These are phyloP conservation scores for Ptychochromis oligacanthus DNA, from an alignment of 2,113 vertebrate genomes.

Conservation along the genomic window DNA sequence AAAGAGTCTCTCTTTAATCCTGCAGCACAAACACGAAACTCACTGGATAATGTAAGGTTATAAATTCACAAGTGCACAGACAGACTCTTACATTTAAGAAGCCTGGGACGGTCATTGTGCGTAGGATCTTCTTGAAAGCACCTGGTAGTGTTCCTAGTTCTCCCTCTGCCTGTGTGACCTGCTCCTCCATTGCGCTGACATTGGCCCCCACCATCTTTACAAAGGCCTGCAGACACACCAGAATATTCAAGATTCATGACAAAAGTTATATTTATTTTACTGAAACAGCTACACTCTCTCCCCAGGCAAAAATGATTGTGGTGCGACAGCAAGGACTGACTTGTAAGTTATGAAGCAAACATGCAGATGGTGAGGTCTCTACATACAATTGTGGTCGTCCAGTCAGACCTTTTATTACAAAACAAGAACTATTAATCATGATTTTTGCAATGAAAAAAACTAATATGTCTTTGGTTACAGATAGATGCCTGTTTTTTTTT, in stretches of 20 bases:
- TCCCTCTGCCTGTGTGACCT: slow-evolving; percentile 88
- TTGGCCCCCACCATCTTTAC: slow-evolving; percentile 89
- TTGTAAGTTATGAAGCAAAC: not conserved
- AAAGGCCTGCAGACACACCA: slow-evolving; percentile 80
- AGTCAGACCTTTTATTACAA: not conserved
- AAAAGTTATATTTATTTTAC: not conserved
- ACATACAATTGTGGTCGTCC: not conserved
- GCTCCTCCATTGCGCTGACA: slow-evolving; percentile 88
- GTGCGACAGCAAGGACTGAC: not conserved
- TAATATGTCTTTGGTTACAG: not conserved
- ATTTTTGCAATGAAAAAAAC: not conserved
- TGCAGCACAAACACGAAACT: not conserved
- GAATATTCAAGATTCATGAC: not conserved
- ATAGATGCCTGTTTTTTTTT: not conserved
- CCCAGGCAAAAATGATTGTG: not conserved
- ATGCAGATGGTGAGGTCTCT: not conserved
- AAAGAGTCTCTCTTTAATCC: not conserved
- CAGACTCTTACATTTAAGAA: slow-evolving; percentile 84
- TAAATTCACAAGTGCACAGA: not conserved
- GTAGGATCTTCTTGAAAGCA: slow-evolving; percentile 88
- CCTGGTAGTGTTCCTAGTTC: slow-evolving; percentile 88
- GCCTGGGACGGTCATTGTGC: slow-evolving; percentile 85
- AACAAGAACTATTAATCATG: not conserved
- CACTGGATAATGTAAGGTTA: not conserved
- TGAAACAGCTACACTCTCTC: not conserved